Conservation (phyloP, 92 coral and sea anemone species). For the Porites rus region DNA sequence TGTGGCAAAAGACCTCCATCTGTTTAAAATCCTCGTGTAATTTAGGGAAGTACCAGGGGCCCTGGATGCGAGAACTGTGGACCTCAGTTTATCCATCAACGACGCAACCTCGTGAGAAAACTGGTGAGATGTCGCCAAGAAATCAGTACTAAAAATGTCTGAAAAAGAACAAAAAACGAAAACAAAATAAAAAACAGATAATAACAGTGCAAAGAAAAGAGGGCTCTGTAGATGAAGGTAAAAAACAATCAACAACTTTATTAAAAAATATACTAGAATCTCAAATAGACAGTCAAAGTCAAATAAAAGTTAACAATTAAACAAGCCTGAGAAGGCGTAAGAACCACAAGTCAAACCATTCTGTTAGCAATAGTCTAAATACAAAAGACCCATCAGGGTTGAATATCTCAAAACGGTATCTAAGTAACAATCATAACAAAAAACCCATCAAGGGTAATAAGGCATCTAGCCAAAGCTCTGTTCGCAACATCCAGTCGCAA, state of each 20-base stretch:
- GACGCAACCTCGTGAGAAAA: neutral
- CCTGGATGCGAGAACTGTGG: conserved; percentile 52
- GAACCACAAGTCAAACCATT: neutral
- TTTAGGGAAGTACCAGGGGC: conserved; percentile 44
- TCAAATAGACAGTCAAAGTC: neutral
- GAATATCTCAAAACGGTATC: neutral
- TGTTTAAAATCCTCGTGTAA: conserved; percentile 42
- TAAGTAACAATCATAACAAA: conserved; percentile 6
- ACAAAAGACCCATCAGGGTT: conserved; percentile 9
- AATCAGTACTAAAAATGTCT: neutral
- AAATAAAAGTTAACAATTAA: neutral
- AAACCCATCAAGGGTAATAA: neutral
- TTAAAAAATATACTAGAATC: conserved; percentile 1
- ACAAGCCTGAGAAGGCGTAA: conserved; percentile 20
- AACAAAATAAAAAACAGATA: conserved; percentile 8
- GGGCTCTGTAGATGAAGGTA: too few relatives aligned
- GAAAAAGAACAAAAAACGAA: neutral
- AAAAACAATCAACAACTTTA: neutral
- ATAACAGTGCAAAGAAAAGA: neutral
- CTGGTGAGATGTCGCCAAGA: neutral
- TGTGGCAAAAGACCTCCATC: conserved; percentile 49
- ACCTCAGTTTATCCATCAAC: conserved; percentile 19
- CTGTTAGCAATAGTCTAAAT: conserved; percentile 20
- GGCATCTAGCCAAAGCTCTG: neutral
- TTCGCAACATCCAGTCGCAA: conserved; percentile 9